Conservation (phyloP, 2,113 vertebrate species). For the Phylloscopus trochiloides region DNA sequence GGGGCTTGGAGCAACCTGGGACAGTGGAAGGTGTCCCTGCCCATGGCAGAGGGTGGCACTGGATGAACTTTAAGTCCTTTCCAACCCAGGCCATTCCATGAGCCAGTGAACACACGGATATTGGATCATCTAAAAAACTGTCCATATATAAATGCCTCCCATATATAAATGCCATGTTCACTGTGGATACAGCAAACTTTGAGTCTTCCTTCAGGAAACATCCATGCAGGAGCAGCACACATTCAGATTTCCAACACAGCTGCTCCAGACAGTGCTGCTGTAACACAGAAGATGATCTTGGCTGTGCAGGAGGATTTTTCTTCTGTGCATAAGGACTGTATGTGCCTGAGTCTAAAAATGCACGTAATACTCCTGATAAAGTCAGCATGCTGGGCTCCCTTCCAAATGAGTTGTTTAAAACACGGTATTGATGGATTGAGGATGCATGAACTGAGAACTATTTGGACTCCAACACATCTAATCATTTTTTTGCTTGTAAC, state of each 20-base stretch:
- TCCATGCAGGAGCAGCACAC: background rate
- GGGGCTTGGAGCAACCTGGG: rapidly evolving
- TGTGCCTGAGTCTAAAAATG: constrained; percentile 22
- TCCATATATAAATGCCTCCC: rapidly evolving
- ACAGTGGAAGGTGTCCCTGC: rapidly evolving
- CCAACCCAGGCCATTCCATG: background rate
- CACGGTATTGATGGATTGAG: background rate
- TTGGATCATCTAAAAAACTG: background rate
- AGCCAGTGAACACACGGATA: background rate
- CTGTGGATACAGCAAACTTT: background rate
- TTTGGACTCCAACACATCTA: background rate
- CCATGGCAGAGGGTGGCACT: background rate
- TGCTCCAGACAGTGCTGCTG: background rate
- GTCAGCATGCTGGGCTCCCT: background rate
- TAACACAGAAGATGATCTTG: background rate
- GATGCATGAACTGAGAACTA: constrained; percentile 4
- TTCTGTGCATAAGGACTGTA: constrained; percentile 1
- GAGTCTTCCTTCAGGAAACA: background rate
- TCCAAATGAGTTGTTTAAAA: constrained; percentile 38
- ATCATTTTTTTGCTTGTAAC: constrained; percentile 4
- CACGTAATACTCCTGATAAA: constrained; percentile 40
- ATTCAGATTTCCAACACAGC: background rate
- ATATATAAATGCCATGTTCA: background rate
- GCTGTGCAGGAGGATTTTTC: background rate
- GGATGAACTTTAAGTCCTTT: background rate